Evolutionary conservation across 1,140 invertebrate species (phyloP).

Genomic region (Sarcophaga peregrina): DNA sequence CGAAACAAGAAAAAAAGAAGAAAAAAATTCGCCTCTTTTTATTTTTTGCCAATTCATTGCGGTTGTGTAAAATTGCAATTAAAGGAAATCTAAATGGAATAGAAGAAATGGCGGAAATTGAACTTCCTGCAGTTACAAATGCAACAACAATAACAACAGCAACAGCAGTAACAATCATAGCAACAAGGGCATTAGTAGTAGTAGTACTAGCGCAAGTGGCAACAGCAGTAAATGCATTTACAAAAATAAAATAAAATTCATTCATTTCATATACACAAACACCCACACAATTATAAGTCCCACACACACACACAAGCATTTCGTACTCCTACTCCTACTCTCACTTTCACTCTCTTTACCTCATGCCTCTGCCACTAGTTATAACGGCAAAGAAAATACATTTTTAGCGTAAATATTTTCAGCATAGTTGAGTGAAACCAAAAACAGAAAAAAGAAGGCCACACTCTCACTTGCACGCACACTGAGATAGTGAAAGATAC

Average conservation of each 20-base stretch:
- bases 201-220: no score
- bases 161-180: no score
- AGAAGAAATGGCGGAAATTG: conserved; percentile 31
- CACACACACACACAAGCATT: no score
- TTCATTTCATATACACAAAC: neutral
- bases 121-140: conserved; percentile 29
- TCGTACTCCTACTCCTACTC: no score
- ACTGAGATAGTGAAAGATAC: neutral
- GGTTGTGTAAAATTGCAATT: conserved; percentile 41
- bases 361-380: neutral
- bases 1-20: no score
- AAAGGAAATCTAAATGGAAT: conserved; percentile 40
- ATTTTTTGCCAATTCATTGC: conserved; percentile 30
- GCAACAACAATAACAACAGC: neutral
- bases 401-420: neutral
- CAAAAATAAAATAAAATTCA: neutral
- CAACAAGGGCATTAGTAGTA: no score
- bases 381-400: neutral
- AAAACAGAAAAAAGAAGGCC: neutral
- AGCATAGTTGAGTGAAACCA: neutral
- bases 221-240: conserved; percentile 32
- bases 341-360: no score
- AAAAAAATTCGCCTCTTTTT: neutral
- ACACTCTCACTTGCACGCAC: no score
- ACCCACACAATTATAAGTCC: neutral